Evolutionary conservation across 1,140 invertebrate species (phyloP).

Genomic region (Trichomalopsis sarcophagae): DNA sequence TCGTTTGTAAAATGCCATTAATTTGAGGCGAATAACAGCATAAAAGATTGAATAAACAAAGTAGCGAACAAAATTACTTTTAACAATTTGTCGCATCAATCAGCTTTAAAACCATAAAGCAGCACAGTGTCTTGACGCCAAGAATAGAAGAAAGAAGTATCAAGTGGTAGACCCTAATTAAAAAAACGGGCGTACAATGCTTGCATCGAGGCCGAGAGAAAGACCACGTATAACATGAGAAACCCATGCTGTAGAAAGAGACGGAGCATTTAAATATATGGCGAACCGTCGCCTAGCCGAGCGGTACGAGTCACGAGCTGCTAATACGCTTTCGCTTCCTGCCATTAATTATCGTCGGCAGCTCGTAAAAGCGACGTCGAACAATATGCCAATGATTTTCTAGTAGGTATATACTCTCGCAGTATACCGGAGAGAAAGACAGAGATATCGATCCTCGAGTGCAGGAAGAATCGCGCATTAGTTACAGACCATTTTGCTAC

Average conservation of each 20-base stretch:
- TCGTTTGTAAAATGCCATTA: no score
- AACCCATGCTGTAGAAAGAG: slow-evolving; percentile 39
- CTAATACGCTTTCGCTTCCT: slow-evolving; percentile 57
- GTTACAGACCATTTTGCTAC: slow-evolving; percentile 73
- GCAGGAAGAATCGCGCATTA: slow-evolving; percentile 68
- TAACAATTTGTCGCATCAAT: slow-evolving; percentile 30
- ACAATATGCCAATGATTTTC: slow-evolving; percentile 71
- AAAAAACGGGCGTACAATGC: slow-evolving; percentile 9
- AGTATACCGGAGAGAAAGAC: neutral
- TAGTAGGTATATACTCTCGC: slow-evolving; percentile 55
- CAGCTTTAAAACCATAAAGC: slow-evolving; percentile 13
- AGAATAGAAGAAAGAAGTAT: slow-evolving; percentile 30
- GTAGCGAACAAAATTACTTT: neutral
- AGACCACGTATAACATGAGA: slow-evolving; percentile 53
- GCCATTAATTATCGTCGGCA: slow-evolving; percentile 65
- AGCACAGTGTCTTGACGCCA: no score
- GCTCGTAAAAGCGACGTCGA: slow-evolving; percentile 54
- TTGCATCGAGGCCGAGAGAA: slow-evolving; percentile 1
- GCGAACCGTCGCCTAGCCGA: slow-evolving; percentile 46
- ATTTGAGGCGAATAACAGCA: neutral
- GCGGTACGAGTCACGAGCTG: slow-evolving; percentile 39
- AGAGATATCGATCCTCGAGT: slow-evolving; percentile 55
- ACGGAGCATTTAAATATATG: neutral
- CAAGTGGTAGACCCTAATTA: slow-evolving; percentile 27
- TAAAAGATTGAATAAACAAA: slow-evolving; percentile 28